Evolutionary conservation across 2,888 invertebrate species (phyloP).

Genomic region (Drosophila pseudotakahashii): DNA sequence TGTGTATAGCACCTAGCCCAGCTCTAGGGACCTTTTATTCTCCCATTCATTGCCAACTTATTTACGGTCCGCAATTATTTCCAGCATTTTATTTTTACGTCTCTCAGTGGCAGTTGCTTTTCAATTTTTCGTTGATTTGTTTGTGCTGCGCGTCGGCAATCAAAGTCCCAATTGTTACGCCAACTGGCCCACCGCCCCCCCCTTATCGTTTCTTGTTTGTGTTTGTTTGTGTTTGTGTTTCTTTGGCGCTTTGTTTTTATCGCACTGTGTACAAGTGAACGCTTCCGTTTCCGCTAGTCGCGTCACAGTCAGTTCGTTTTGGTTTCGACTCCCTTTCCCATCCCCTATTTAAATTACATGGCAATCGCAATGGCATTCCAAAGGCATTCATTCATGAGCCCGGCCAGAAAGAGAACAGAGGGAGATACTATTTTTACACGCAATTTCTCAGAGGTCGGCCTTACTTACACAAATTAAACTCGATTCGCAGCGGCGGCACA

Average conservation of each 20-base stretch:
- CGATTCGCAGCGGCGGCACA: constrained; percentile 14
- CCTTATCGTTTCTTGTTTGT: background rate
- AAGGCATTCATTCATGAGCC: constrained; percentile 47
- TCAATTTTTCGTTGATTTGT: constrained; percentile 64
- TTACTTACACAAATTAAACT: constrained; percentile 67
- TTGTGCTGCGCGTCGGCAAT: constrained; percentile 57
- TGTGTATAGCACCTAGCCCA: too few relatives aligned
- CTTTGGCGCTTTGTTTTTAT: constrained; percentile 42
- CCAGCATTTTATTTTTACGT: constrained; percentile 66
- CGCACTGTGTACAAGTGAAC: constrained; percentile 60
- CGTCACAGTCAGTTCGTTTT: constrained; percentile 23
- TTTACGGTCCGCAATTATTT: constrained; percentile 67
- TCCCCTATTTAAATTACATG: constrained; percentile 58
- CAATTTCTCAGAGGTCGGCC: constrained; percentile 36
- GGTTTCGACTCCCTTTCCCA: too few relatives aligned
- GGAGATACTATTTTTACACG: constrained; percentile 46
- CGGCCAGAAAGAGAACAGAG: too few relatives aligned
- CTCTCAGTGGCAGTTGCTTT: constrained; percentile 46
- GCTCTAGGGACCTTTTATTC: background rate
- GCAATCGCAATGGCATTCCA: constrained; percentile 13
- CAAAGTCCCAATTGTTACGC: constrained; percentile 67
- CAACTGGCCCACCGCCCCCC: background rate
- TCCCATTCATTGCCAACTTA: constrained; percentile 45
- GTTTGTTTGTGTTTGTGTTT: constrained; percentile 6
- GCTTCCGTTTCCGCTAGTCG: constrained; percentile 66